Evolutionary conservation across 2,888 invertebrate species (phyloP).

Genomic region (Halocaridina rubra): DNA sequence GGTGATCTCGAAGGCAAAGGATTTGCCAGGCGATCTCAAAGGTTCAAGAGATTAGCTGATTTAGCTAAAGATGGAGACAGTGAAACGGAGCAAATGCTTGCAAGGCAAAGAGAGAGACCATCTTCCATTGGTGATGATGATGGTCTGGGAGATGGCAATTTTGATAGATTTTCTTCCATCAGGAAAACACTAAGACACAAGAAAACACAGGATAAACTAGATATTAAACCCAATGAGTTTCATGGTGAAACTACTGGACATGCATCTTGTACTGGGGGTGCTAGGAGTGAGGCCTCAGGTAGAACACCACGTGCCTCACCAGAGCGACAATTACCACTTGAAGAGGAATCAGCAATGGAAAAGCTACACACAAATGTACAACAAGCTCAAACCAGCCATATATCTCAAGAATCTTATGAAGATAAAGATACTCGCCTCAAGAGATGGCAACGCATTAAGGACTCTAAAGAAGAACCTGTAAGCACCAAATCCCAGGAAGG

Average conservation of each 20-base stretch:
- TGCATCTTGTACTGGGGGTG: neutral
- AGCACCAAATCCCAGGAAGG: neutral
- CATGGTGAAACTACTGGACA: slow-evolving; percentile 1
- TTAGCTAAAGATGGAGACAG: slow-evolving; percentile 61
- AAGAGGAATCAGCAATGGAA: neutral
- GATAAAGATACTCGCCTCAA: slow-evolving; percentile 76
- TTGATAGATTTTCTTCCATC: slow-evolving; percentile 85
- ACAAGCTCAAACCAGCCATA: neutral
- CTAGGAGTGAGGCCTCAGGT: slow-evolving; percentile 6
- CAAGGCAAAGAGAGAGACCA: slow-evolving; percentile 30
- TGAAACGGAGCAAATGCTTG: slow-evolving; percentile 56
- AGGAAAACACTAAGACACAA: slow-evolving; percentile 86
- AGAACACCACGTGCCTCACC: neutral
- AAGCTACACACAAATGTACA: slow-evolving; percentile 23
- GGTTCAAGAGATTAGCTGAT: slow-evolving; percentile 56
- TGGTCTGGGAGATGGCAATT: slow-evolving; percentile 77
- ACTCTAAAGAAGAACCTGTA: slow-evolving; percentile 12
- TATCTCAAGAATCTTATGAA: slow-evolving; percentile 65
- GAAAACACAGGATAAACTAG: slow-evolving; percentile 69
- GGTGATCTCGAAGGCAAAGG: slow-evolving; percentile 49
- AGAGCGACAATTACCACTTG: slow-evolving; percentile 6
- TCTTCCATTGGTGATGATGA: slow-evolving; percentile 65
- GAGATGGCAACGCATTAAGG: slow-evolving; percentile 73
- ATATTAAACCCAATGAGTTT: slow-evolving; percentile 15
- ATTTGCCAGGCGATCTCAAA: slow-evolving; percentile 42